Evolutionary conservation across 2,797 vertebrate genomes (phyloP), one percentile per base, ranked within the genome.

Genomic region (Urosaurus nigricauda): DNA sequence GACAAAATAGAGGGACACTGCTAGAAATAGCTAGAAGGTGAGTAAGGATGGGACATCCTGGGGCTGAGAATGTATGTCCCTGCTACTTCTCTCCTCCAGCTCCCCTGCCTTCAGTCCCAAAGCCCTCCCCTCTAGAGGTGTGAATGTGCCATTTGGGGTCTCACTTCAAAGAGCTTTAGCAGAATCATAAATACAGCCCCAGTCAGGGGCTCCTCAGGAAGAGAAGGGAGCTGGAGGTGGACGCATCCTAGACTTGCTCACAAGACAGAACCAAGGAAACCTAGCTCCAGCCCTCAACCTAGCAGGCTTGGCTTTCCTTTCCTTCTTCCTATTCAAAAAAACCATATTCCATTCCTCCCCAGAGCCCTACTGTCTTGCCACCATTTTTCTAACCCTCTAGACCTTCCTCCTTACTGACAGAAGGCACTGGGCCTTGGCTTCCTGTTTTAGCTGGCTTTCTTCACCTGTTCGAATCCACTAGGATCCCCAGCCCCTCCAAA

Each of bases 121-220:
- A 71, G 89, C 93, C 92, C 81, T 79, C 79, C 83, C 77, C 83
- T 85, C 58, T 4, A 35, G 83, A 83, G 79, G 74, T 85, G 84
- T 81, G 88, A 83, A 88, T 65, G 84, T 85, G 87, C 90, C 90
- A 88, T 88, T 89, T 91, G 87, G 87, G 87, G 87, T 86, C 84
- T 91, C 84, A 86, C 87, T 88, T 84, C 91, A 74, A 21, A 79
- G 83, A 82, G 87, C 77, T 75, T 60, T 68, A 29, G 79, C 71
- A 60, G 88, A 89, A 89, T 89, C 88, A 89, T 89, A 89, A 89
- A 89, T 86, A 58, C 88, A 86, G 79, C 71, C 84, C 71, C 79
- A 86, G 60, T 79, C 88, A 86, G 88, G 84, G 84, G 88, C 60
- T 68, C 79, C 73, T 86, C 79, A 70, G 84, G 84, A 63, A 89